Evolutionary conservation across 2,888 invertebrate genomes (phyloP), one percentile per base, ranked within the genome.

Genomic region (Furcula furcula): DNA sequence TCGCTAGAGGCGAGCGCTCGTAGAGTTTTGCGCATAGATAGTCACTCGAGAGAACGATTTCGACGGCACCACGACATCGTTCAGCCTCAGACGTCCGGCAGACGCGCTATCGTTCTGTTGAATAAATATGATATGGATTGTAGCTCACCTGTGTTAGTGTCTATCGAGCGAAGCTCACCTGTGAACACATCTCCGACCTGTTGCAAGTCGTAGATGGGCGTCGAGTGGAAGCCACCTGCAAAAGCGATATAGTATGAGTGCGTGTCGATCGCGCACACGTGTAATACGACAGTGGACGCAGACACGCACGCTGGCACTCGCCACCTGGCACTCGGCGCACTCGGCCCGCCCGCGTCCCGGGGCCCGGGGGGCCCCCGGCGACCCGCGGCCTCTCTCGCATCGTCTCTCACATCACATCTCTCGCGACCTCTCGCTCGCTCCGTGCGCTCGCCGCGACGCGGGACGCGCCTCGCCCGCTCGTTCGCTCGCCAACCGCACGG

Each of bases 181-280:
- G 94, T 93, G 81, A 94, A 91, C 55, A 98, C 94, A 78, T 95
- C 94, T 53, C 97, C 97, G 55, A 92, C 91, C 87, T 98, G 97
- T 72, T 93, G 93, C 74, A 96, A 90, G 90, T 96, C 95, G 90
- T 94, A 94, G 76, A 95, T 91, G 63, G 95, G 94, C 69, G 92
- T 91, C 64, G 92, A 90, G 71, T 92, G 89, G 85, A 91, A 93
- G 47, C 77, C 80, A 55, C 90, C 89, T 64, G 67, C 35, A 52
- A 62, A 29, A 53, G 53, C 38, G 34, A 31, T 5, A 3, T 5
- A 20, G 5, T 36, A 42, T 64, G 12, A 65, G 60, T 28, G 22
- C 27, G 40, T 14, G 58, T 7, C 42, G 31, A 30, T 7, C 19
- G 31, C 41, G 47, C 28, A 32, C 43, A 14, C 25, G 12, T 20